Percentiles rank a stretch among this genome's conserved stretches.
These are phyloP conservation scores for Adineta ricciae DNA, from an alignment of 2,888 invertebrate species.

Conservation along the genomic window DNA sequence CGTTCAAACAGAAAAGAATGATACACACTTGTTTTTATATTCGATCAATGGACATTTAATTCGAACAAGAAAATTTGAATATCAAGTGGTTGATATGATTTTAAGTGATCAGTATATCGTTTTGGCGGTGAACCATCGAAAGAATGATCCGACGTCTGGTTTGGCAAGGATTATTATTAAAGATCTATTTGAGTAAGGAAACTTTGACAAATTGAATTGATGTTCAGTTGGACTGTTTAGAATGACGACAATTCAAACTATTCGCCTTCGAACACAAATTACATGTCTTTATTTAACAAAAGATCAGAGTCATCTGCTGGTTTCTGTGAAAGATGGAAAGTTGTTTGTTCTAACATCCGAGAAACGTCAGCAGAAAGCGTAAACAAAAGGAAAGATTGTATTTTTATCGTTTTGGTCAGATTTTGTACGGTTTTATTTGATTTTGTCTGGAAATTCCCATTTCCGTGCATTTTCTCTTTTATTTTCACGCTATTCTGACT, in stretches of 20 bases:
- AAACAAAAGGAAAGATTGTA: neutral
- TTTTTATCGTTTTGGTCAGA: neutral
- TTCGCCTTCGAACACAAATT: slow-evolving; percentile 27
- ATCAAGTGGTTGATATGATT: slow-evolving; percentile 27
- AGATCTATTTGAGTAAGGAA: slow-evolving; percentile 5
- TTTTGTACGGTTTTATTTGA: neutral
- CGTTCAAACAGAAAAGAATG: slow-evolving; percentile 11
- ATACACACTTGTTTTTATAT: slow-evolving; percentile 28
- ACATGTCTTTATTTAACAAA: slow-evolving; percentile 38
- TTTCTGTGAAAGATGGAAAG: slow-evolving; percentile 56
- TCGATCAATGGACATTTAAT: slow-evolving; percentile 29
- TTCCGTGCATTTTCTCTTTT: neutral
- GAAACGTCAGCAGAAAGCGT: no score
- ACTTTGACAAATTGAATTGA: no score
- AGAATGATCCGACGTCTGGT: neutral
- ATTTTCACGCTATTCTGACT: neutral
- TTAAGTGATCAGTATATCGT: slow-evolving; percentile 28
- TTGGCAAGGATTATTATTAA: neutral
- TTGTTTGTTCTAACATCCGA: slow-evolving; percentile 43
- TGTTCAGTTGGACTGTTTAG: neutral
- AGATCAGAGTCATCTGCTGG: slow-evolving; percentile 55
- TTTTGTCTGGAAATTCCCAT: neutral
- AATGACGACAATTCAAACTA: slow-evolving; percentile 21
- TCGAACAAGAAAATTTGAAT: slow-evolving; percentile 2
- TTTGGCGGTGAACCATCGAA: neutral